phyloP scores from a whole-genome alignment of 2,797 vertebrate species.

The Halcyon leucocephala region DNA sequence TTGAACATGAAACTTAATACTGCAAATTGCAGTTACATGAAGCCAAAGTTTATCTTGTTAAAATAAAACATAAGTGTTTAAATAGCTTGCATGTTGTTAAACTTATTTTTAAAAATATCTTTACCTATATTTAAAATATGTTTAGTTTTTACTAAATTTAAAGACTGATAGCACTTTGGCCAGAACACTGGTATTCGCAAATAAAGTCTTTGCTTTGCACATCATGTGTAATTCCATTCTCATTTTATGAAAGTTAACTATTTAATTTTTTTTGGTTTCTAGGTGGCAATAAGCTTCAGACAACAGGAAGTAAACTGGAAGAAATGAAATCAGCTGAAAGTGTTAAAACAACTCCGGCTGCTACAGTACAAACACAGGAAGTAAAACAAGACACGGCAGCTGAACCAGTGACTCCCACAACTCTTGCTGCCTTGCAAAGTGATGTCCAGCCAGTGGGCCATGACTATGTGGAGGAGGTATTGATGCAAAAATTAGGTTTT shows the following conservation, averaged over 20 bases:
- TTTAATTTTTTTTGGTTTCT: slow-evolving; percentile 28
- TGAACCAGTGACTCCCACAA: slow-evolving; percentile 86
- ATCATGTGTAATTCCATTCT: not conserved
- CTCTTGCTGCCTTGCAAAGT: slow-evolving; percentile 92
- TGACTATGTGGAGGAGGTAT: slow-evolving; percentile 97
- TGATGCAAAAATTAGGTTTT: not conserved
- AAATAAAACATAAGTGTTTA: not conserved
- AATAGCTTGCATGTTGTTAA: not conserved
- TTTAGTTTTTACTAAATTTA: not conserved
- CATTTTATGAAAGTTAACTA: not conserved
- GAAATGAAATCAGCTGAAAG: slow-evolving; percentile 85
- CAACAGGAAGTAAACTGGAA: slow-evolving; percentile 87
- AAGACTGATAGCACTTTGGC: not conserved
- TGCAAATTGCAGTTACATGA: not conserved
- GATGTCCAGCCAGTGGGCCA: slow-evolving; percentile 97
- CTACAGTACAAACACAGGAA: slow-evolving; percentile 79
- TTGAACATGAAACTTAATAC: not conserved
- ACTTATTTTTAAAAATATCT: not conserved
- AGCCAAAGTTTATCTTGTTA: not conserved
- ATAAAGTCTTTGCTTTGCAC: not conserved
- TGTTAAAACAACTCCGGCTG: slow-evolving; percentile 73
- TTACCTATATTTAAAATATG: not conserved
- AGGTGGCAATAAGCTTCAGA: slow-evolving; percentile 96
- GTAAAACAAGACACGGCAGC: slow-evolving; percentile 75
- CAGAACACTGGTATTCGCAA: not conserved